Evolutionary conservation across 2,888 invertebrate species (phyloP), one percentile per base, ranked within the genome.

Genomic region (Drosophila ezoana): DNA sequence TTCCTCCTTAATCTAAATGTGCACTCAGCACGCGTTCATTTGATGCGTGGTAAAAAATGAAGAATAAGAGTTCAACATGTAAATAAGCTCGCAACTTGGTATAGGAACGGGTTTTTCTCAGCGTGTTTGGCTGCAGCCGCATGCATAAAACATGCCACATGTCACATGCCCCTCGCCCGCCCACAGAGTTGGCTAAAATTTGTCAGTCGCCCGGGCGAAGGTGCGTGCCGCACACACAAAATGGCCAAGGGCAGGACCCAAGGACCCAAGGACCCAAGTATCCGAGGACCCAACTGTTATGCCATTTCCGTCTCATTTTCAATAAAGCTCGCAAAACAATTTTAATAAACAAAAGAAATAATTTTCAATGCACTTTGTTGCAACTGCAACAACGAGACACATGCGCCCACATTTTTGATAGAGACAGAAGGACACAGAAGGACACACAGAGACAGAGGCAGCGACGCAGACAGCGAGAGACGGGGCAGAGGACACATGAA

Each of bases 281-380:
- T 4, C 35, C 41, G 38, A 40, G 38, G 32, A 33, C 11, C 14
- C 47, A 61, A 41, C 48, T 49, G 63, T 37, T 41, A 28, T 54
- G 57, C 37, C 47, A 58, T 57, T 62, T 54, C 49, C 47, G 70
- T 75, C 52, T 73, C 60, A 76, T 62, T 73, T 75, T 77, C 79
- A 75, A 79, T 75, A 69, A 75, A 69, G 58, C 75, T 79, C 11
- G 44, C 59, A 61, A 65, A 79, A 79, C 76, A 71, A 78, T 74
- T 79, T 78, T 75, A 71, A 79, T 78, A 78, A 78, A 78, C 78
- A 79, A 74, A 68, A 72, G 74, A 81, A 81, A 74, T 81, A 59
- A 81, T 81, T 79, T 74, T 58, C 68, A 69, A 74, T 81, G 78
- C 78, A 77, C 64, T 69, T 81, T 77, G 59, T 67, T 76, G 48